phyloP scores from a whole-genome alignment of 2,888 invertebrate genomes.

The Trichopoda pennipes region DNA sequence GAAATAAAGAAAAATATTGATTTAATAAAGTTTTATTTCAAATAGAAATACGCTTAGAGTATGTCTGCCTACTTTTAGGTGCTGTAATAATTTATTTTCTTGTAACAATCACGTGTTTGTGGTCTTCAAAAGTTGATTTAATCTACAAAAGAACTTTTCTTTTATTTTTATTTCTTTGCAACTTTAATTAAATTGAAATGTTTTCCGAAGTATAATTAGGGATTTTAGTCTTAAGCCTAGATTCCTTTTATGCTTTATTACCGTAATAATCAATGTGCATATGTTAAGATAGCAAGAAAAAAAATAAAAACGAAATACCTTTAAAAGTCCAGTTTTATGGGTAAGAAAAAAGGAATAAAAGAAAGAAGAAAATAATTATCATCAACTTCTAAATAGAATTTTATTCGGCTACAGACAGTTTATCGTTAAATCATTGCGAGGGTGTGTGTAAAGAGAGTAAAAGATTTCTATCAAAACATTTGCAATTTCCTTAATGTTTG shows the following conservation, averaged over 20 bases:
- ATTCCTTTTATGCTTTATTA: slow-evolving; percentile 22
- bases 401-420: slow-evolving; percentile 19
- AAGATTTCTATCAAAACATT: slow-evolving; percentile 55
- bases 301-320: slow-evolving; percentile 31
- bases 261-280: slow-evolving; percentile 42
- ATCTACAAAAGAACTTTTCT: too few species aligned
- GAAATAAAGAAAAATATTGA: not conserved
- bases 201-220: slow-evolving; percentile 55
- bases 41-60: not conserved
- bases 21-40: not conserved
- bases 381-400: slow-evolving; percentile 42
- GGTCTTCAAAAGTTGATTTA: not conserved
- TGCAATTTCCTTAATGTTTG: slow-evolving; percentile 44
- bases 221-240: slow-evolving; percentile 38
- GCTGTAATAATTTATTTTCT: not conserved
- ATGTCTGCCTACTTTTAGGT: slow-evolving; percentile 22
- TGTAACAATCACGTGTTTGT: slow-evolving; percentile 16
- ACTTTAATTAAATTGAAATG: slow-evolving; percentile 61
- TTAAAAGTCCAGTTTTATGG: slow-evolving; percentile 53
- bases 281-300: slow-evolving; percentile 1
- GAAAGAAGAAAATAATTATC: slow-evolving; percentile 9
- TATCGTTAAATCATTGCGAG: slow-evolving; percentile 16
- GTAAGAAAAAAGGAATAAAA: not conserved
- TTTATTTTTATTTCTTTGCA: slow-evolving; percentile 6
- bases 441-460: not conserved